Evolutionary conservation across 2,113 vertebrate species (phyloP).

Genomic region (Gracilinanus agilis): DNA sequence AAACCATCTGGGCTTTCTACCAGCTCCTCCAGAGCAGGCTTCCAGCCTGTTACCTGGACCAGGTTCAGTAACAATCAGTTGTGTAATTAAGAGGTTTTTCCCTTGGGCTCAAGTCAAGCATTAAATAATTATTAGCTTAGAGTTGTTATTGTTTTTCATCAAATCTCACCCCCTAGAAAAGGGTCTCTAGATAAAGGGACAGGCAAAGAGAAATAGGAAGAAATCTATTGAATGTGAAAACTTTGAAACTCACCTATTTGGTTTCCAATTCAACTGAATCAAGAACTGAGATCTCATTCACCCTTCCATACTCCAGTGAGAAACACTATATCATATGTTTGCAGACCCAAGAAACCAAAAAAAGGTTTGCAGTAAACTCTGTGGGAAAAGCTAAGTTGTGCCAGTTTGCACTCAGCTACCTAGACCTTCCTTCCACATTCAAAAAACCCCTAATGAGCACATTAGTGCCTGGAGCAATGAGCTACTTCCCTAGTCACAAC

Average conservation of each 20-base stretch:
- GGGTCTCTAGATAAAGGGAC: slow-evolving; percentile 21
- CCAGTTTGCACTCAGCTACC: not conserved
- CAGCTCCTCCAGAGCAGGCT: not conserved
- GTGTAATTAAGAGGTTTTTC: slow-evolving; percentile 45
- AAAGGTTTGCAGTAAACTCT: not conserved
- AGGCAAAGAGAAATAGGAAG: slow-evolving; percentile 13
- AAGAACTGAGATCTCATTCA: not conserved
- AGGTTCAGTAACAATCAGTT: slow-evolving; percentile 32
- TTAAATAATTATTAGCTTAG: not conserved
- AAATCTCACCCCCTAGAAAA: slow-evolving; percentile 23
- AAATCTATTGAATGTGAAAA: slow-evolving; percentile 32
- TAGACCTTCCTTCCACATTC: not conserved
- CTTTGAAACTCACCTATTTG: not conserved
- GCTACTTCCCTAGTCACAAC: not conserved
- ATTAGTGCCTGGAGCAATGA: fast-evolving
- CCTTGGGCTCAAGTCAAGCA: slow-evolving; percentile 46
- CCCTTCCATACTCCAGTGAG: not conserved
- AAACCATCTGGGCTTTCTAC: not conserved
- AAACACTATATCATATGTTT: not conserved
- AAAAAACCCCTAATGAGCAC: not conserved
- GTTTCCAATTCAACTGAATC: not conserved
- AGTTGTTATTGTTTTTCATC: not conserved
- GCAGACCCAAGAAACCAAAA: not conserved
- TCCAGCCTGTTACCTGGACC: not conserved
- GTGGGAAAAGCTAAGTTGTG: not conserved